Conservation (phyloP, 1,140 invertebrate genomes). For the Acyrthosiphon pisum region DNA sequence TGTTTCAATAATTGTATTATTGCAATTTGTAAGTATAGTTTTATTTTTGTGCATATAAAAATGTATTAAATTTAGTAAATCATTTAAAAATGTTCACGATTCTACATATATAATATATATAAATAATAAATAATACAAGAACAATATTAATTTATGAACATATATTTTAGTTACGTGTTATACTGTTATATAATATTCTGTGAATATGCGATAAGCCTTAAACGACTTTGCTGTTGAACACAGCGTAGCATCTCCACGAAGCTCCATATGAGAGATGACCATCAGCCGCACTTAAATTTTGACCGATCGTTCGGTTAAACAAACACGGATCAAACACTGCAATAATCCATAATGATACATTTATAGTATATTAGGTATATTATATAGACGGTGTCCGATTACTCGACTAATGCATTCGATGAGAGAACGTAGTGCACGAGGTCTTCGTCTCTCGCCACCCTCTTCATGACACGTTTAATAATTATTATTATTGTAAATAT, state of each 20-base stretch:
- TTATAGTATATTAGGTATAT: not conserved
- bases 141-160: too few species aligned
- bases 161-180: too few species aligned
- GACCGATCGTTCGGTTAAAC: slow-evolving; percentile 17
- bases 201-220: not conserved
- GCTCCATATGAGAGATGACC: not conserved
- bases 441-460: not conserved
- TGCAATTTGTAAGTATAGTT: not conserved
- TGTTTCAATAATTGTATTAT: not conserved
- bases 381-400: slow-evolving; percentile 10
- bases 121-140: too few species aligned
- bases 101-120: too few species aligned
- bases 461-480: not conserved
- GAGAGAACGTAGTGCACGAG: not conserved
- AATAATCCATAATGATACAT: not conserved
- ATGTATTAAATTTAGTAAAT: not conserved
- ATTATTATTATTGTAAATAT: not conserved
- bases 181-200: not conserved
- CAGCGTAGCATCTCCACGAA: too few species aligned
- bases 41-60: not conserved
- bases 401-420: slow-evolving; percentile 33
- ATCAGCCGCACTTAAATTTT: not conserved
- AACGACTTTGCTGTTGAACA: not conserved
- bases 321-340: slow-evolving; percentile 23
- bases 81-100: too few species aligned